These are phyloP conservation scores for Lycaon pictus DNA, from an alignment of 2,113 vertebrate species.

Conservation along the genomic window DNA sequence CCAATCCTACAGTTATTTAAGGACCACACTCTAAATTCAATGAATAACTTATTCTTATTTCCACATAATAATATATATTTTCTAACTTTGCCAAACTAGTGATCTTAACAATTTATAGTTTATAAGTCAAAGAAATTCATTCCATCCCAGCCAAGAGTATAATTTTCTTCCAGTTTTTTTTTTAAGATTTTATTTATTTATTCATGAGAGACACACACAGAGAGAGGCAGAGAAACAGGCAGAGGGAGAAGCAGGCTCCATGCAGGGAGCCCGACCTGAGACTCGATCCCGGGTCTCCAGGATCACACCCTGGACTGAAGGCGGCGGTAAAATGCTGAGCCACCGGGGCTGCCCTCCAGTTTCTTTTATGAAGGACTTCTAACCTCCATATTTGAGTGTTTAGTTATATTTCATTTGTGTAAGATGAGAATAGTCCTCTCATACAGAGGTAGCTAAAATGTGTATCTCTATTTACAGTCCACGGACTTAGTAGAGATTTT, in stretches of 20 bases:
- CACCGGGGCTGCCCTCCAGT: background rate
- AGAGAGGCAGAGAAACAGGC: no score
- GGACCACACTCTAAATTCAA: background rate
- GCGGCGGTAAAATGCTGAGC: no score
- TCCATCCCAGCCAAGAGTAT: constrained; percentile 9
- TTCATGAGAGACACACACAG: no score
- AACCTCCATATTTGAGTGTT: background rate
- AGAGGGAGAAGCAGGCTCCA: no score
- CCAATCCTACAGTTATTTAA: background rate
- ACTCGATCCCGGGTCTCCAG: no score
- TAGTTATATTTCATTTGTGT: constrained; percentile 43
- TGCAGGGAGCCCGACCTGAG: no score
- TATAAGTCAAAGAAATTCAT: constrained; percentile 7
- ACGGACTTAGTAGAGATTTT: constrained; percentile 32
- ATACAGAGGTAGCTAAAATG: background rate
- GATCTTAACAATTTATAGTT: constrained; percentile 28
- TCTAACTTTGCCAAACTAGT: constrained; percentile 33
- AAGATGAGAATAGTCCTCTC: background rate
- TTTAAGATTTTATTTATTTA: no score
- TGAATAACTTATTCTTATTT: background rate
- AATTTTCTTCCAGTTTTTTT: background rate
- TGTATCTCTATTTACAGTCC: background rate
- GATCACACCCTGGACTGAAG: no score
- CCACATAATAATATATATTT: background rate
- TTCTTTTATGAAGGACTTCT: background rate